A percentile compares a stretch with the other conserved stretches of the same genome.
phyloP scores from a whole-genome alignment of 2,797 vertebrate species.

The Euthynnus affinis region DNA sequence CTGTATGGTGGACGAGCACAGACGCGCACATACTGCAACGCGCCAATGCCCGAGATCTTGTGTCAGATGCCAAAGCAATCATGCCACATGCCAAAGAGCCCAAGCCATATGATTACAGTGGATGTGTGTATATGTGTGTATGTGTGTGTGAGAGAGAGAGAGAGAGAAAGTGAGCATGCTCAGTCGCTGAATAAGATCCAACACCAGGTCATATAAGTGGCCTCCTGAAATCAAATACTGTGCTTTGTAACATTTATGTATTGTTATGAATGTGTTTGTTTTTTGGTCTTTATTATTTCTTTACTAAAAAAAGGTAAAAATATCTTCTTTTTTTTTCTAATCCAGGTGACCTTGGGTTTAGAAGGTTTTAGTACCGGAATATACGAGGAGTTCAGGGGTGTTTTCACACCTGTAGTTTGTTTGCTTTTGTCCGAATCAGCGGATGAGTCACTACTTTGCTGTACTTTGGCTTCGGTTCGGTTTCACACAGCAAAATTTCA shows the following conservation, averaged over 20 bases:
- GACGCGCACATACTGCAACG: not conserved
- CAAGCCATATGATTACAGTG: slow-evolving; percentile 38
- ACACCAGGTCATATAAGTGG: slow-evolving; percentile 24
- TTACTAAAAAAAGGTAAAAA: no score
- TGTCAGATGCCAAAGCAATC: slow-evolving; percentile 51
- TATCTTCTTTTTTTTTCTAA: no score
- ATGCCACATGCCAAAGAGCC: slow-evolving; percentile 36
- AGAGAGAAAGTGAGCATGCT: not conserved
- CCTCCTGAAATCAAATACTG: slow-evolving; percentile 21
- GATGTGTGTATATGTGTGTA: slow-evolving; percentile 11
- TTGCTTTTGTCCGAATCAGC: no score
- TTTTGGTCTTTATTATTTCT: no score
- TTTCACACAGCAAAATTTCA: no score
- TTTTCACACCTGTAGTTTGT: no score
- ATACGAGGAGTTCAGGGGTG: not conserved
- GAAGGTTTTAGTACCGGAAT: no score
- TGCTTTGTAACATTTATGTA: slow-evolving; percentile 14
- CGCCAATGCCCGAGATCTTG: not conserved
- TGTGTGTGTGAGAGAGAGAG: not conserved
- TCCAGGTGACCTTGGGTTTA: not conserved
- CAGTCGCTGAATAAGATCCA: slow-evolving; percentile 10
- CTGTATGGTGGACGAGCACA: not conserved
- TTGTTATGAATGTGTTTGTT: no score
- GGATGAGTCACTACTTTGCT: no score
- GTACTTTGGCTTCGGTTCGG: no score